Conservation (phyloP, 2,888 invertebrate genomes). For the Ophion costatus region DNA sequence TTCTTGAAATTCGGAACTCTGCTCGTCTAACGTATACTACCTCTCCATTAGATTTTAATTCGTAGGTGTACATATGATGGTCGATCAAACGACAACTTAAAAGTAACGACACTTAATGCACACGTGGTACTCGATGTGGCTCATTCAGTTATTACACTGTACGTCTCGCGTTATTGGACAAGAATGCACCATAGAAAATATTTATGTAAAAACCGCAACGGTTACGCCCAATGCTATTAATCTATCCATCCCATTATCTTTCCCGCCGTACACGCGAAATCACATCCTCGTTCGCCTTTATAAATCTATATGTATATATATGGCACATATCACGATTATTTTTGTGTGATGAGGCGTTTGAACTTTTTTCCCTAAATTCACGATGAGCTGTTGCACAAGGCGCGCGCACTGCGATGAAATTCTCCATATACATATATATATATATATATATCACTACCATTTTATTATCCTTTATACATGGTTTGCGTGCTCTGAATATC, state of each 20-base stretch:
- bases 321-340: slow-evolving; percentile 35
- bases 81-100: slow-evolving; percentile 34
- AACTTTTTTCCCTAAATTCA: slow-evolving; percentile 3
- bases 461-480: slow-evolving; percentile 29
- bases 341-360: slow-evolving; percentile 35
- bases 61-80: slow-evolving; percentile 18
- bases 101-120: slow-evolving; percentile 36
- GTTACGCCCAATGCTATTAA: slow-evolving; percentile 38
- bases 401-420: slow-evolving; percentile 48
- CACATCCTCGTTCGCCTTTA: neutral
- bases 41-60: slow-evolving; percentile 56
- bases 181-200: slow-evolving; percentile 50
- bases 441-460: slow-evolving; percentile 46
- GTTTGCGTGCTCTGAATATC: slow-evolving; percentile 49
- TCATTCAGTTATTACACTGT: slow-evolving; percentile 29
- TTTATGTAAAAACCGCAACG: slow-evolving; percentile 8
- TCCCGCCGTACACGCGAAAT: slow-evolving; percentile 2
- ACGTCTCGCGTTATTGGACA: slow-evolving; percentile 38
- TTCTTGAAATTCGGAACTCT: slow-evolving; percentile 21
- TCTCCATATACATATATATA: slow-evolving; percentile 17
- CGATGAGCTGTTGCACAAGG: slow-evolving; percentile 43
- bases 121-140: slow-evolving; percentile 48
- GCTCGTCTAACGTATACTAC: slow-evolving; percentile 53
- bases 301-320: neutral
- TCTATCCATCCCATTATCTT: slow-evolving; percentile 6